A percentile compares a stretch with the other conserved stretches of the same genome.
Evolutionary conservation across 2,113 vertebrate genomes (phyloP).

Genomic region (Addax nasomaculatus): DNA sequence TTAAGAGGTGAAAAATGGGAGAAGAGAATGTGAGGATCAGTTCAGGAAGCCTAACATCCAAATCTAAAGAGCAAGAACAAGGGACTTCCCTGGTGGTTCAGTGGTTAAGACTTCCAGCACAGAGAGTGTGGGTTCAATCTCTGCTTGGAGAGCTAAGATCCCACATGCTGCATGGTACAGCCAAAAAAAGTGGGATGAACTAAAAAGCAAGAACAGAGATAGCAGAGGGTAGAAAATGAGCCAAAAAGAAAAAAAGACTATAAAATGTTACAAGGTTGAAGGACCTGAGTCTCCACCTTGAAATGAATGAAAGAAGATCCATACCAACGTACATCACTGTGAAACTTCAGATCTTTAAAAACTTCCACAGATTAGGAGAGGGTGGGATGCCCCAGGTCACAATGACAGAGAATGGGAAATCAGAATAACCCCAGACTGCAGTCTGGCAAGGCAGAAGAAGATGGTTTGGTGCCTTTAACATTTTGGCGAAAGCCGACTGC

Average conservation of each 20-base stretch:
- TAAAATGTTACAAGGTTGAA: not conserved
- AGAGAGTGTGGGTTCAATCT: not conserved
- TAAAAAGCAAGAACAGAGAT: not conserved
- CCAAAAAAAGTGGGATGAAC: not conserved
- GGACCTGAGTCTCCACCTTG: not conserved
- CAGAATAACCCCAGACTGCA: not conserved
- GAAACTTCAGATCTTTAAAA: not conserved
- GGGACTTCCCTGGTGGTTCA: not conserved
- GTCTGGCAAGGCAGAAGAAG: not conserved
- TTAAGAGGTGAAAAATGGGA: not conserved
- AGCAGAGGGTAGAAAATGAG: not conserved
- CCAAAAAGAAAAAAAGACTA: not conserved
- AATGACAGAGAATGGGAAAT: not conserved
- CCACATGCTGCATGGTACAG: not conserved
- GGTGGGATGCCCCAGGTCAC: not conserved
- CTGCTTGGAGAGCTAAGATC: not conserved
- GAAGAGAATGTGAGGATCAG: not conserved
- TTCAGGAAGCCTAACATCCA: not conserved
- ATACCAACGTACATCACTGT: not conserved
- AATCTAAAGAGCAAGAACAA: not conserved
- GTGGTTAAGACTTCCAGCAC: not conserved
- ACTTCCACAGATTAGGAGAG: not conserved
- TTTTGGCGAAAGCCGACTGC: not conserved
- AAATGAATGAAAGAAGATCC: not conserved
- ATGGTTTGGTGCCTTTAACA: not conserved